A percentile compares a stretch with the other conserved stretches of the same genome.
These are phyloP conservation scores for honey bee (Apis mellifera) DNA, from an alignment of 1,140 invertebrate genomes.

Conservation along the genomic window Amel_HAv3.1 CM009934.2:2001-2500, in stretches of 20 bases:
- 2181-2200: conserved; percentile 81
- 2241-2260: neutral
- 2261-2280: neutral
- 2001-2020: conserved; percentile 66
- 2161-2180: conserved; percentile 88
- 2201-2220: conserved; percentile 46
- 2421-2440: conserved; percentile 62
- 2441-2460: conserved; percentile 25
- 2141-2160: conserved; percentile 88
- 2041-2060: conserved; percentile 25
- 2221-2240: neutral
- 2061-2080: neutral
- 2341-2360: conserved; percentile 59
- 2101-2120: conserved; percentile 79
- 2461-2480: neutral
- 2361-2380: conserved; percentile 56
- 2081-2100: conserved; percentile 73
- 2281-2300: neutral
- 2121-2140: conserved; percentile 86
- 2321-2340: conserved; percentile 53
- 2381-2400: conserved; percentile 59
- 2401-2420: conserved; percentile 66
- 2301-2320: conserved; percentile 39
- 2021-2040: conserved; percentile 64
- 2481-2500: conserved; percentile 46